Evolutionary conservation across 2,113 vertebrate species (phyloP), one percentile per base, ranked within the genome.

Genomic region (Callocephalon fimbriatum): DNA sequence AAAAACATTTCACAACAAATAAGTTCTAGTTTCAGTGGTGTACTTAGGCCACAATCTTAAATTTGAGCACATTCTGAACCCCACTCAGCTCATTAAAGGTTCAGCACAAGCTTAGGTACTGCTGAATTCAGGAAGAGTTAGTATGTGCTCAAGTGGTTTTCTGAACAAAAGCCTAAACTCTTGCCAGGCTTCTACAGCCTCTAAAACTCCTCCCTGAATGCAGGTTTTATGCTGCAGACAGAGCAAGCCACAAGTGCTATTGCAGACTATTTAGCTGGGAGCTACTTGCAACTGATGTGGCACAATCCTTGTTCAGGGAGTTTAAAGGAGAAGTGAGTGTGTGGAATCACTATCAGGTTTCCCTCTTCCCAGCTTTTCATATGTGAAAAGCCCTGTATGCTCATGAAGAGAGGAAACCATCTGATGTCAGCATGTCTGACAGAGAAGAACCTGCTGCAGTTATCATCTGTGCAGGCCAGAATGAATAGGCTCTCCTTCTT

Each of bases 291-390:
- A 18, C 26, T 65, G 48, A 74, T 56, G 47, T 22, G 7, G 38
- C 72, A 40, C 0, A 0, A 12, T 63, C 14, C 51, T 82, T 2
- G 1, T 85, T 67, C 51, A 9, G 26, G 25, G 66, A 72, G 13
- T 54, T 93, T 63, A 44, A n/a, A 67, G 66, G 42, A 63, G 35
- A 37, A 92, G 27, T 13, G 10, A 16, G 21, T 15, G 3, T 45
- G 20, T 68, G 18, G 17, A 68, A 32, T 59, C 48, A 9, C 66
- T 75, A 1, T 58, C 45, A 66, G 17, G 8, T 58, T 94, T 91
- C 42, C 7, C 7, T 68, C 32, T 50, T 81, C 29, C 23, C 58
- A 59, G 38, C 18, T 88, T 82, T 72, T 81, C 71, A 50, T 12
- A 21, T 10, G 4, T 56, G 32, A 29, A 67, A 77, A 90, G 23